A percentile compares a stretch with the other conserved stretches of the same genome.
phyloP scores from a whole-genome alignment of 92 coral and sea anemone species.

The Palythoa grandis region DNA sequence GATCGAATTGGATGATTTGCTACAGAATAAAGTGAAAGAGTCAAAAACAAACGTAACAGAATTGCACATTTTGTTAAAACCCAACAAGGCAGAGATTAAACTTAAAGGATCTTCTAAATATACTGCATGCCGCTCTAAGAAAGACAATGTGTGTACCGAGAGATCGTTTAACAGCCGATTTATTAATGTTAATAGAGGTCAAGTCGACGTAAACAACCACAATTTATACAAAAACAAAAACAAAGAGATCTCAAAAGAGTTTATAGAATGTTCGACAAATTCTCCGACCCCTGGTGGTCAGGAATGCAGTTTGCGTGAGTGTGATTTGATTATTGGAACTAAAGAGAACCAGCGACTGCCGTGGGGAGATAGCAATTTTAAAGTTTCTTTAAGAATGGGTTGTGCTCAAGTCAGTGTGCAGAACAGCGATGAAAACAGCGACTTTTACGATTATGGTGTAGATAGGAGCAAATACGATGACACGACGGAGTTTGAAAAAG shows the following conservation, averaged over 20 bases:
- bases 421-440: not conserved
- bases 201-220: constrained; percentile 1
- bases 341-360: not conserved
- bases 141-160: not conserved
- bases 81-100: constrained; percentile 24
- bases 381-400: not conserved
- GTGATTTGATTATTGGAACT: not conserved
- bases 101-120: constrained; percentile 1
- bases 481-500: constrained; percentile 1
- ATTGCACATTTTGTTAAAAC: constrained; percentile 17
- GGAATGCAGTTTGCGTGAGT: constrained; percentile 17
- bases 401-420: constrained; percentile 19
- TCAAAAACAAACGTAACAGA: not conserved
- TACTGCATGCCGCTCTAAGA: not conserved
- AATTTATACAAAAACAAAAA: not conserved
- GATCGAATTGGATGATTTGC: constrained; percentile 4
- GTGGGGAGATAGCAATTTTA: not conserved
- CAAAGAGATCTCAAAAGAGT: constrained; percentile 26
- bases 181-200: not conserved
- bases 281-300: constrained; percentile 21
- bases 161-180: not conserved
- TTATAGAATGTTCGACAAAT: not conserved
- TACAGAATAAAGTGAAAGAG: constrained; percentile 15
- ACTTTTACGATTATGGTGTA: not conserved
- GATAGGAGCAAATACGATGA: not conserved